These are phyloP conservation scores for Drosophila quadrilineata DNA, from an alignment of 1,140 invertebrate genomes.

Conservation along the genomic window DNA sequence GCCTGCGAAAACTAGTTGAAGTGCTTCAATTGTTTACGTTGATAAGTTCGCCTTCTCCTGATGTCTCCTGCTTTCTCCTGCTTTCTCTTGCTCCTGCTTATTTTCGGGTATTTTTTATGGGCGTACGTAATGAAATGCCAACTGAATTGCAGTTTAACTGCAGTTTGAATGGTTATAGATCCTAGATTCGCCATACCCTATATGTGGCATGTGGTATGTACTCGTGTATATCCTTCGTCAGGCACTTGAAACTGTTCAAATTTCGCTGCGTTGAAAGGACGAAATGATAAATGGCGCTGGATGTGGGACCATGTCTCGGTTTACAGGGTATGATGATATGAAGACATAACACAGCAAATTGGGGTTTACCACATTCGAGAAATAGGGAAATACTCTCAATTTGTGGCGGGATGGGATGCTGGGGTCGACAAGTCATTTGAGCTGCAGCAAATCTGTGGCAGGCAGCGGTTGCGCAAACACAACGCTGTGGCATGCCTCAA, in stretches of 20 bases:
- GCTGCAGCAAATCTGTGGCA: slow-evolving; percentile 32
- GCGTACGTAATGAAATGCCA: slow-evolving; percentile 63
- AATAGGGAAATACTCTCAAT: no score
- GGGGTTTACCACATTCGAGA: slow-evolving; percentile 27
- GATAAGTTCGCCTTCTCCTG: slow-evolving; percentile 56
- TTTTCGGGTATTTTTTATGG: slow-evolving; percentile 63
- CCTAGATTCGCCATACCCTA: no score
- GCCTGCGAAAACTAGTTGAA: slow-evolving; percentile 73
- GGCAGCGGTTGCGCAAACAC: slow-evolving; percentile 26
- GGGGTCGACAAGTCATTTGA: slow-evolving; percentile 44
- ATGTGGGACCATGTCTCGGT: slow-evolving; percentile 7
- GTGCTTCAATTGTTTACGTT: slow-evolving; percentile 74
- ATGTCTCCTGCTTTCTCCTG: not conserved
- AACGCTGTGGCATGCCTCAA: slow-evolving; percentile 34
- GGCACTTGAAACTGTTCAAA: slow-evolving; percentile 60
- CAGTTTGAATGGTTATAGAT: slow-evolving; percentile 72
- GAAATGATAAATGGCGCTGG: slow-evolving; percentile 54
- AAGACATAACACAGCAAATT: slow-evolving; percentile 66
- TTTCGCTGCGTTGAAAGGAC: slow-evolving; percentile 35
- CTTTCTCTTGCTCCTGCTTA: slow-evolving; percentile 17
- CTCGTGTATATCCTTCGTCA: not conserved
- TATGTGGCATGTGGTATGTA: not conserved
- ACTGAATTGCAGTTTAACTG: slow-evolving; percentile 72
- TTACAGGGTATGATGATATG: slow-evolving; percentile 62
- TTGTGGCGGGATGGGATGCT: no score